These are phyloP conservation scores for Scopus umbretta DNA, from an alignment of 2,113 vertebrate species.

Conservation along the genomic window DNA sequence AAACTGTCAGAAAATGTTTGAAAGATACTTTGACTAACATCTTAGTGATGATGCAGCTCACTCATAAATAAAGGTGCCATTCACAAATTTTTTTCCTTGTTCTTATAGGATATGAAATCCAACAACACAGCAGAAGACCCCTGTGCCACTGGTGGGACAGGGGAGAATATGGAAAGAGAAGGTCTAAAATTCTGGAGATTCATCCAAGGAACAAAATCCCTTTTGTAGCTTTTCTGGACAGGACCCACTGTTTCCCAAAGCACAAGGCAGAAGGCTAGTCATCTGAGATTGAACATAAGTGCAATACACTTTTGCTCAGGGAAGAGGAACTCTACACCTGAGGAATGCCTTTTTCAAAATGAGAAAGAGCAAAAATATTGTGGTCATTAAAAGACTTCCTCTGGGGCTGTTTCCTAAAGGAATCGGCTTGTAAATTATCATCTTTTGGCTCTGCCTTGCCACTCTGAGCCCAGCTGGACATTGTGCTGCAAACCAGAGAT, in stretches of 20 bases:
- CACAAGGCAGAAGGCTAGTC: not conserved
- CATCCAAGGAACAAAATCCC: not conserved
- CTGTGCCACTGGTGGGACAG: not conserved
- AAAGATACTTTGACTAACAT: not conserved
- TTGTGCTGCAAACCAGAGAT: not conserved
- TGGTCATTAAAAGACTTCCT: not conserved
- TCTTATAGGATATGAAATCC: not conserved
- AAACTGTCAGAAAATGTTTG: not conserved
- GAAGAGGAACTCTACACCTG: not conserved
- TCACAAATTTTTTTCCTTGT: not conserved
- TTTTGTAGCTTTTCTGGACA: not conserved
- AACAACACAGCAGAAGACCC: not conserved
- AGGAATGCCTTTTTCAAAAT: not conserved
- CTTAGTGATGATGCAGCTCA: not conserved
- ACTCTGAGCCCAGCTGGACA: not conserved
- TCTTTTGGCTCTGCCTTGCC: not conserved
- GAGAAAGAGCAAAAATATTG: not conserved
- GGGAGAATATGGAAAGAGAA: not conserved
- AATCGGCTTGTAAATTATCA: not conserved
- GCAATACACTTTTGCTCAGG: not conserved
- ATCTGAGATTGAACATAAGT: not conserved
- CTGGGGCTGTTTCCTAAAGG: not conserved
- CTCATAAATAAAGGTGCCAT: not conserved
- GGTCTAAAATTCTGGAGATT: not conserved
- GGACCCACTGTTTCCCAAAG: not conserved